phyloP scores from a whole-genome alignment of 2,888 invertebrate genomes.

The Pimpla rufipes region DNA sequence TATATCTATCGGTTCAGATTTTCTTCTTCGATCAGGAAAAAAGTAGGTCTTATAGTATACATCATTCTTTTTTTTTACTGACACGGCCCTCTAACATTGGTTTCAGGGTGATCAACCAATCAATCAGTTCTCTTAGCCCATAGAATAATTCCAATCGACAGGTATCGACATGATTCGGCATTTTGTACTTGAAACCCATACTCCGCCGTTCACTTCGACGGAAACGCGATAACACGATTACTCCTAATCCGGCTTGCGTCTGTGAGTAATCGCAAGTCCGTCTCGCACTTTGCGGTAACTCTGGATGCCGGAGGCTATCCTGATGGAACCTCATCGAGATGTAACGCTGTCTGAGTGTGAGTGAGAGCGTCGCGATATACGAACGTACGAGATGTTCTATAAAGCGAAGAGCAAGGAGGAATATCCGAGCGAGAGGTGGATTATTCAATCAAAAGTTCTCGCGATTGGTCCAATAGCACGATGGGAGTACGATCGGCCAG shows the following conservation, averaged over 20 bases:
- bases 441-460: conserved; percentile 63
- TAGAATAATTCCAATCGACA: neutral
- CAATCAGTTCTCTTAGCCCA: too few relatives aligned
- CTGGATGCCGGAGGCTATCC: conserved; percentile 25
- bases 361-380: neutral
- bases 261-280: conserved; percentile 21
- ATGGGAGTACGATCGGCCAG: conserved; percentile 38
- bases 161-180: neutral
- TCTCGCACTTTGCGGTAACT: neutral
- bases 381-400: neutral
- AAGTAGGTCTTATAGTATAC: too few relatives aligned
- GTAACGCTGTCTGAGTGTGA: conserved; percentile 10
- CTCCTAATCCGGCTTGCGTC: conserved; percentile 19
- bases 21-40: too few relatives aligned
- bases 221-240: conserved; percentile 27
- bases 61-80: too few relatives aligned
- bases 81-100: too few relatives aligned
- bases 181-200: neutral
- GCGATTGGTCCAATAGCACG: conserved; percentile 40
- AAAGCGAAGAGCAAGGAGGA: conserved; percentile 14
- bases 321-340: neutral
- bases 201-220: too few relatives aligned
- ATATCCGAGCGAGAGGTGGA: conserved; percentile 20
- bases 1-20: too few relatives aligned
- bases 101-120: too few relatives aligned